Base-by-base conservation (phyloP, 2,888 invertebrate species). In the Sycophila texana region DNA sequence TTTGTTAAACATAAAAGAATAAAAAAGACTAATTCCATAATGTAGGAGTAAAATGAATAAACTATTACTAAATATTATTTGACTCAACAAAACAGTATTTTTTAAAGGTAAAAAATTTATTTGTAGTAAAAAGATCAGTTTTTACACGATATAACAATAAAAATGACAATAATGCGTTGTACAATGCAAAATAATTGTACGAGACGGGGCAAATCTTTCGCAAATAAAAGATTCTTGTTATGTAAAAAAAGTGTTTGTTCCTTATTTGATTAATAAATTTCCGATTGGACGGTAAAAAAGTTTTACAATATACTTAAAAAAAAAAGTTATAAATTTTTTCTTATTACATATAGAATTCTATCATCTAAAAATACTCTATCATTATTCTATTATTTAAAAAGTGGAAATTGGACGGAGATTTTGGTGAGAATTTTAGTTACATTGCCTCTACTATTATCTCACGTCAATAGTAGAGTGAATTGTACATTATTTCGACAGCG, bases 351-450 rank as follows among this genome's bases (percentile, higher is more conserved):
- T 65, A 63, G 20, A 39, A 12, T 60, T 68, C 20, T 68, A 55
- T 14, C 49, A 71, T 71, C 71, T 71, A 77, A 77, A 70, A 80
- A 77, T 73, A 78, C 26, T 0, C 55, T 61, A 61, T 61, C 74
- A 67, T 26, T 39, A 39, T 0, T 10, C 39, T 26, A 26, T 26
- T 26, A 39, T 39, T 39, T 72, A 60, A 77, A 75, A n/a, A 20
- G 47, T 73, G 10, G 39, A 10, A 39, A 7, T 77, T 81, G 80
- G 80, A 81, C 80, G 80, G 80, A 81, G 74, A 74, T 74, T 55
- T 76, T 67, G 13, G 5, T 18, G 67, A 71, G 57, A 63, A 49
- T 72, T 63, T 53, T 74, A 71, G 66, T 71, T 77, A 68, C 7
- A 55, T 30, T 63, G 30, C 18, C 47, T 67, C 47, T 51, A 71